Conservation (phyloP, 53 echinoderm and acorn worm species). For the Actinopyga echinites region DNA sequence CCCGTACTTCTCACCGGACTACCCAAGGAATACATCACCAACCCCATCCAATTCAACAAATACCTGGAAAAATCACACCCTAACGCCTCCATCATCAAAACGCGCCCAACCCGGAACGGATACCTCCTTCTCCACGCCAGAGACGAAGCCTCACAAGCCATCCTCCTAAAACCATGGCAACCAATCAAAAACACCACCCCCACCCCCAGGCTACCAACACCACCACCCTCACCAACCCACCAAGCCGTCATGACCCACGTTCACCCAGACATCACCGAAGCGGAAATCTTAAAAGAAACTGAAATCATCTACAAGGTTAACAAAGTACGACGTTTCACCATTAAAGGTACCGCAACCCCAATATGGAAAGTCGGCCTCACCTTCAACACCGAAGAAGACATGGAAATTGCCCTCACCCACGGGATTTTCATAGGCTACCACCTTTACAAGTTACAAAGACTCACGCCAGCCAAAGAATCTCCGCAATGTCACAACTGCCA, state of each 20-base stretch:
- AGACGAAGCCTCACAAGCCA: too few relatives aligned
- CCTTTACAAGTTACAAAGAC: background rate
- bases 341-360: background rate
- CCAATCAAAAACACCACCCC: background rate
- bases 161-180: background rate
- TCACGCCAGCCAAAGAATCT: background rate
- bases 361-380: conserved; percentile 13
- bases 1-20: too few relatives aligned
- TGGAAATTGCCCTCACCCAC: background rate
- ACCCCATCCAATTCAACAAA: too few relatives aligned
- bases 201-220: background rate
- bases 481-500: conserved; percentile 32
- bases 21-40: too few relatives aligned
- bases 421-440: background rate
- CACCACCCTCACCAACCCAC: background rate
- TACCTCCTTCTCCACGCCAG: too few relatives aligned
- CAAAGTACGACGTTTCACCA: background rate
- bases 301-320: background rate
- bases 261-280: background rate
- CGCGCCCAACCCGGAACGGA: too few relatives aligned
- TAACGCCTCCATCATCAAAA: too few relatives aligned
- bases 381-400: background rate
- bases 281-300: background rate
- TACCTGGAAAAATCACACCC: too few relatives aligned
- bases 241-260: background rate